Evolutionary conservation across 2,113 vertebrate genomes (phyloP).

Genomic region (Eretmochelys imbricata): DNA sequence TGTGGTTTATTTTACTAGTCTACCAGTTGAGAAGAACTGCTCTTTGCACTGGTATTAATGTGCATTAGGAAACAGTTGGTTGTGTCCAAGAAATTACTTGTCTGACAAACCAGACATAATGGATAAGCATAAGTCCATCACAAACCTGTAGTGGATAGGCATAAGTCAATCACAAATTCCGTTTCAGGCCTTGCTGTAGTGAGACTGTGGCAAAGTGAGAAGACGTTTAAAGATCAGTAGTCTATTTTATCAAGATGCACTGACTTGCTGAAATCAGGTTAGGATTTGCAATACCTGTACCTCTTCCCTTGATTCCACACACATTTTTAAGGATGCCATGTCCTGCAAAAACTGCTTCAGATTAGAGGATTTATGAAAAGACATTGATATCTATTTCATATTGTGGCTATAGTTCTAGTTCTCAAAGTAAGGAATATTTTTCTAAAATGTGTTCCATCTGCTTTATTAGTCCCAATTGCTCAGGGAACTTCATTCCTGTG

Average conservation of each 20-base stretch:
- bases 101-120: not conserved
- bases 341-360: not conserved
- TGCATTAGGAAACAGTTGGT: not conserved
- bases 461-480: conserved; percentile 61
- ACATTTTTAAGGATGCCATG: not conserved
- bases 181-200: not conserved
- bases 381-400: conserved; percentile 44
- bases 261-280: not conserved
- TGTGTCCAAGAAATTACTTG: not conserved
- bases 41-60: not conserved
- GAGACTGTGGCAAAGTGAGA: not conserved
- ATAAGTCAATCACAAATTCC: not conserved
- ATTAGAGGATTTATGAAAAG: conserved; percentile 22
- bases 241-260: not conserved
- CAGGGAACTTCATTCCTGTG: conserved; percentile 55
- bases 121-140: not conserved
- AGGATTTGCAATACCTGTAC: not conserved
- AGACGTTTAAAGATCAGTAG: not conserved
- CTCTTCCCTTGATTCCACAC: not conserved
- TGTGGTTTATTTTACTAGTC: not conserved
- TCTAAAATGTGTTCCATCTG: conserved; percentile 57
- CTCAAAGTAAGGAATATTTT: conserved; percentile 57
- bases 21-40: not conserved
- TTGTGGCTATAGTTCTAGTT: conserved; percentile 19
- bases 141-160: not conserved